Evolutionary conservation across 2,113 vertebrate species (phyloP), one percentile per base, ranked within the genome.

Genomic region (Aspiorhynchus laticeps): DNA sequence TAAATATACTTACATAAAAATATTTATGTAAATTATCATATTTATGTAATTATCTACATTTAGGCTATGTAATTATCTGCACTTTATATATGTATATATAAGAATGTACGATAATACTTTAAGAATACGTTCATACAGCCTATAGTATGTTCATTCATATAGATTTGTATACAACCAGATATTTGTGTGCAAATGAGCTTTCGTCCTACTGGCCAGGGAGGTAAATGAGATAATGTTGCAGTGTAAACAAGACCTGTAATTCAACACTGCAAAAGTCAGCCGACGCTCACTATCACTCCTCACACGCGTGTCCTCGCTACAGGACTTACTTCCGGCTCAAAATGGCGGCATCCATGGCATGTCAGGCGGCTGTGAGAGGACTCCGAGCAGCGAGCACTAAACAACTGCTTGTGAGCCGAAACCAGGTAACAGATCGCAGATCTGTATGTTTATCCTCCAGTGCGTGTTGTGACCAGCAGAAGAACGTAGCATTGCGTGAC

Each of bases 291-390:
- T 9, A 7, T 1, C 21, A 36, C 3, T 3, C 9, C 43, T 59
- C 73, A 21, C 43, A 7, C 91, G 91, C 91, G 8, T 88, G 86
- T 2, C 85, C 31, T 28, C 84, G 82, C 78, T 92, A 87, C 91
- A 91, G 86, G 77, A 85, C 88, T n/a, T 14, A 88, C 85, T 93
- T 96, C 93, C 93, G 93, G 94, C 86, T 84, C 80, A 97, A 97
- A 92, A 99, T 99, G 98, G 98, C 97, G 96, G 95, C 96, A 92
- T 95, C 95, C 90, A 77, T 95, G 93, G 94, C 92, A 5, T 93
- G 90, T 6, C 95, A 85, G 91, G 95, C 93, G 88, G 90, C 91
- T 69, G 88, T 92, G 14, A 91, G n/a, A 79, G 93, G 93, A 88
- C 91, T 97, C 89, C 93, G 95, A 91, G 85, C 87, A 88, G 87